A percentile compares a stretch with the other conserved stretches of the same genome.
Conservation (phyloP, 2,113 vertebrate genomes). For the Athene noctua region DNA sequence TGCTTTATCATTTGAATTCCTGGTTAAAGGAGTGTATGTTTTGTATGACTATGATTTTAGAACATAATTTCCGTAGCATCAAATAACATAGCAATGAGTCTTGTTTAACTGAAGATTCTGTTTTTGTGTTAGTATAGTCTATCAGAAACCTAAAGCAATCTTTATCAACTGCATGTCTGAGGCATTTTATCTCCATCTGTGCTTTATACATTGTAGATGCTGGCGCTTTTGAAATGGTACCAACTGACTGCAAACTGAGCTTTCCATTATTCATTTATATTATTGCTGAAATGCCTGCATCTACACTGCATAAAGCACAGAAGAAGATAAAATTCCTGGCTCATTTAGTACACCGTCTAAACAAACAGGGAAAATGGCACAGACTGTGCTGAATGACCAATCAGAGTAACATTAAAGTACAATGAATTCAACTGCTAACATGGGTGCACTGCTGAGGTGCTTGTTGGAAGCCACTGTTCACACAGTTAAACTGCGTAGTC, state of each 20-base stretch:
- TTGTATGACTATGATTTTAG: not conserved
- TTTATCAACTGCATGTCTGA: not conserved
- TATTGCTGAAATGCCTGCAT: not conserved
- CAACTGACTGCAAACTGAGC: not conserved
- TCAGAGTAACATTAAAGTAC: not conserved
- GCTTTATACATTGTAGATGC: not conserved
- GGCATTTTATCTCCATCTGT: not conserved
- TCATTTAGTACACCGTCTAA: not conserved
- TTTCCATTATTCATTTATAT: not conserved
- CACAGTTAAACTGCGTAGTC: not conserved
- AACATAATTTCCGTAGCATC: not conserved
- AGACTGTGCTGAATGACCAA: not conserved
- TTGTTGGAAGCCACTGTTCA: not conserved
- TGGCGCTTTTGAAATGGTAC: not conserved
- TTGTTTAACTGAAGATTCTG: not conserved
- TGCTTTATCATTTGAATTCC: not conserved
- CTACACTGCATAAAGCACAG: not conserved
- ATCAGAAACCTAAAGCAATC: not conserved
- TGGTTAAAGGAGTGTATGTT: not conserved
- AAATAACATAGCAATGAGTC: not conserved
- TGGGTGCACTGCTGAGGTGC: not conserved
- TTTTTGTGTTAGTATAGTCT: not conserved
- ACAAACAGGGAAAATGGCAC: not conserved
- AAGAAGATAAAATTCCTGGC: not conserved
- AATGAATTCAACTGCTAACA: not conserved